Conservation (phyloP, 2,797 vertebrate species). For the Phrynocephalus vlangalii region DNA sequence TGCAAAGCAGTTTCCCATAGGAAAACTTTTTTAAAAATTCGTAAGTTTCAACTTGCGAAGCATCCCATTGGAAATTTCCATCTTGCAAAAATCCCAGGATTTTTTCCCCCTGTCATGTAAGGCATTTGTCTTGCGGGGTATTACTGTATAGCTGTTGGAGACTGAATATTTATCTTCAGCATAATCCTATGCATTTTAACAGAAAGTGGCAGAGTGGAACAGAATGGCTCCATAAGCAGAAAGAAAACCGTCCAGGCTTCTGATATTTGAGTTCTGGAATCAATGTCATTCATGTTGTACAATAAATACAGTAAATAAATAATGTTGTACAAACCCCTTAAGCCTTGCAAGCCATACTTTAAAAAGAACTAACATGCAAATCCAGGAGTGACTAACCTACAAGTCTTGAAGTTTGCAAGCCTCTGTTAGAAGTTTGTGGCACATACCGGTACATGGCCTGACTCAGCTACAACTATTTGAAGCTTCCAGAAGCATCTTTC, state of each 20-base stretch:
- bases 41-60: too few relatives aligned
- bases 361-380: neutral
- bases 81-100: too few relatives aligned
- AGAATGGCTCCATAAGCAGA: neutral
- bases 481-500: neutral
- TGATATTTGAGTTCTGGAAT: neutral
- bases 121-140: too few relatives aligned
- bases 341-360: too few relatives aligned
- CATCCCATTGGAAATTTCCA: too few relatives aligned
- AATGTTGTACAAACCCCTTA: too few relatives aligned
- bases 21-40: too few relatives aligned
- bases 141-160: neutral
- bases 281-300: neutral
- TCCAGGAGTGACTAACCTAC: neutral
- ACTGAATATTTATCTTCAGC: neutral
- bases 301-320: too few relatives aligned
- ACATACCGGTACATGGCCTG: neutral
- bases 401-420: neutral
- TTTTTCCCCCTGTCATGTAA: too few relatives aligned
- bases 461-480: neutral
- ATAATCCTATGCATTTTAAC: neutral
- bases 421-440: neutral
- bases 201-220: neutral
- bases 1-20: too few relatives aligned
- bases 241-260: neutral